Base-by-base conservation (phyloP, 1,140 invertebrate genomes). In the Eumaeus atala region DNA sequence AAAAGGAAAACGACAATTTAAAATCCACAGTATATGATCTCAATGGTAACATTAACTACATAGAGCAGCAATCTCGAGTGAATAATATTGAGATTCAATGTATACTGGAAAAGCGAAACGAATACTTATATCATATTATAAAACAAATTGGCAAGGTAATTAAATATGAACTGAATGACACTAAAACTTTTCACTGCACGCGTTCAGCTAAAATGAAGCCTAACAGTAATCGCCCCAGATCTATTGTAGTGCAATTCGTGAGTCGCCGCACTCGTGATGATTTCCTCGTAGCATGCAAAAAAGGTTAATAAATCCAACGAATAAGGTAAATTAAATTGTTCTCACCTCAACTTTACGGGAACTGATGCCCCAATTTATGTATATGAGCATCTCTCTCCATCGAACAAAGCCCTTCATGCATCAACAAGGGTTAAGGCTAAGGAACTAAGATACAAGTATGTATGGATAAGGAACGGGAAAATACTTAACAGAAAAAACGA, bases 201-300 rank as follows among this genome's bases (percentile, higher is more conserved):
- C 54, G 59, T 2, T 55, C 34, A 9, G 56, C 56, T 21, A 62
- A 56, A 44, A 7, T 42, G 1, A 38, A 61, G 16, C 12, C 7
- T 21, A 38, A 34, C 17, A 52, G 21, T 18, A 36, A 10, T 14
- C 49, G 54, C 11, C 54, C 54, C n/a, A 50, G 59, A 10, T 61
- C 59, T 11, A 56, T 57, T 14, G 36, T 56, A n/a, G 59, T 50
- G 1, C 54, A 61, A 18, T 50, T 61, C 14, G 17, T 51, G 11
- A 42, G 49, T 11, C 51, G 51, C 12, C 28, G 17, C 9, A 28
- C 40, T 21, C 54, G 54, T 6, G 54, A 56, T 28, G 1, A 49
- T 8, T 16, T 56, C 3, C 17, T 56, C 9, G 54, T 47, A 6
- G 47, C 54, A n/a, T 2, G 6, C 14, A 28, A 17, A 10, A 48